Evolutionary conservation across 2,797 vertebrate species (phyloP), one percentile per base, ranked within the genome.

Genomic region (Hemibagrus guttatus): DNA sequence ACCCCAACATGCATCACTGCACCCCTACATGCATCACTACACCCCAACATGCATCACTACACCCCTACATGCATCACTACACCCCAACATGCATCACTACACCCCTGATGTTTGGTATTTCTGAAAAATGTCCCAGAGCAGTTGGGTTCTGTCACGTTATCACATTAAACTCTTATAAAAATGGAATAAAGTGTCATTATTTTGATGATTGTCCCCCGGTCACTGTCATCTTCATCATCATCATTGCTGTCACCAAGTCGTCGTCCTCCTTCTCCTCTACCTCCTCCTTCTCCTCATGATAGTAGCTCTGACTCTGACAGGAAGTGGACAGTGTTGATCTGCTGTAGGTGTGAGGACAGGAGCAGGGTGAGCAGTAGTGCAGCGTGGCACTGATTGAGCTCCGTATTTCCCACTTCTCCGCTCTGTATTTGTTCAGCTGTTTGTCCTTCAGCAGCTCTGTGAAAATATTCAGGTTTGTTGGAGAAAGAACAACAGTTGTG

Each of bases 351-450:
- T 61, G 58, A 81, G 1, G 56, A 21, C 58, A 42, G 56, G 78
- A 6, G 31, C 58, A 42, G 56, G 58, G 6, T 11, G 16, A 14
- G 79, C 23, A 28, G 21, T 17, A 26, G 59, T 2, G 46, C 6
- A 23, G 52, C 14, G 66, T 39, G 49, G 54, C 39, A 26, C 19
- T 84, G 87, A 64, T 87, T 88, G 46, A 72, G 35, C 63, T 85
- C 81, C 87, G 85, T 87, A 75, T 87, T 88, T 88, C 88, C 69
- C 54, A 74, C 72, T 74, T 68, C 72, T 83, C 39, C 23, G 6
- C 58, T 81, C 49, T 84, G 75, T 91, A 87, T 91, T 91, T 89
- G 89, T 71, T 81, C 90, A 91, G 90, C 89, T 90, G 90, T 88
- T 88, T 39, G 81, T 84, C 81, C 46, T 89, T 91, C 75, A 92